Evolutionary conservation across 1,140 invertebrate genomes (phyloP), one percentile per base, ranked within the genome.

Genomic region (Diabrotica undecimpunctata): DNA sequence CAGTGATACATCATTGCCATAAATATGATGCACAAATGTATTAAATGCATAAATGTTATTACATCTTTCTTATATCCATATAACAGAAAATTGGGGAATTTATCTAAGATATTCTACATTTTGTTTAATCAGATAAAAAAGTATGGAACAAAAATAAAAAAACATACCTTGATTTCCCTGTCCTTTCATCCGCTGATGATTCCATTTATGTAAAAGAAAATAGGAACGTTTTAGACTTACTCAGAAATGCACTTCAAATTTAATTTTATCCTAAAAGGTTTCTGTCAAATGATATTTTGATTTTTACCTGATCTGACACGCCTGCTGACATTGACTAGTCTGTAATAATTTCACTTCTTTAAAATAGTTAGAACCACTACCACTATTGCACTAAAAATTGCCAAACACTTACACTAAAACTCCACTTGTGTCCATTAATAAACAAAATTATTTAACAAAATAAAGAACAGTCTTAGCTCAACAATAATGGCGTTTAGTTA

Each of bases 121-220:
- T 14, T 13, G 5, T 54, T 54, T 11, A 36, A 25, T 14, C 25
- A 14, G 12, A 55, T 14, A 36, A 55, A 36, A 54, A 55, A 55
- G 5, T 55, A 11, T 55, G 11, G 54, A 10, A 55, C 3, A 55
- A 36, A 55, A 55, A 46, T 36, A 25, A 25, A 62, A 63, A 75
- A 73, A 77, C 82, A 82, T 86, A 88, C 87, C 87, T 87, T 88
- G 86, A 81, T 90, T 91, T 83, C 89, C 87, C 87, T 91, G 90
- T 87, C 90, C 90, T 91, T 92, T 93, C 89, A 92, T 92, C 87
- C 90, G 90, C 90, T 93, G 85, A 78, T 72, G 79, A 59, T 67
- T 62, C 70, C 70, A 81, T 80, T 83, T 83, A 46, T 46, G 41
- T 46, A 46, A 46, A n/a, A 46, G 81, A 80, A 84, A 84, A 78